phyloP scores from a whole-genome alignment of 2,888 invertebrate genomes.

The Trachelus iudaicus region DNA sequence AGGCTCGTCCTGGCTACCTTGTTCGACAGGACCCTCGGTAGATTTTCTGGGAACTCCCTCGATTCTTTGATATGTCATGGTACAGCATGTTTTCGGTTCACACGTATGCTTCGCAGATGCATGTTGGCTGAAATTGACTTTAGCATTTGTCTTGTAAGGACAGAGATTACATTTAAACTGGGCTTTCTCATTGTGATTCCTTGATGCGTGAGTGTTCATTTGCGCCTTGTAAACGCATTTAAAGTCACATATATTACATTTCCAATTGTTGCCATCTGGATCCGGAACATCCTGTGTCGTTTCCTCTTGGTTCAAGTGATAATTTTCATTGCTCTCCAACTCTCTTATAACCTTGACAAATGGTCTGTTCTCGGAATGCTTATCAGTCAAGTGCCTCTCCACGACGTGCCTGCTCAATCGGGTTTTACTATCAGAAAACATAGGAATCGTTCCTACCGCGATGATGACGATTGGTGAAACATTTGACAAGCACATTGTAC shows the following conservation, averaged over 20 bases:
- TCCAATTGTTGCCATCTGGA: constrained; percentile 73
- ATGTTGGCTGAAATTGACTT: constrained; percentile 72
- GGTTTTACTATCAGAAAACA: constrained; percentile 43
- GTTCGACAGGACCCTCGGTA: constrained; percentile 45
- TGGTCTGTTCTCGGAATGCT: constrained; percentile 69
- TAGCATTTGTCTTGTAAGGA: constrained; percentile 69
- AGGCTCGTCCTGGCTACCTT: constrained; percentile 46
- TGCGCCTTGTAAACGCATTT: constrained; percentile 72
- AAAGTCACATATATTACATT: constrained; percentile 76
- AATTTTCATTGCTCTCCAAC: constrained; percentile 56
- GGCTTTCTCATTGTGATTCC: constrained; percentile 73
- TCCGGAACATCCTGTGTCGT: constrained; percentile 45
- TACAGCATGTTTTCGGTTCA: constrained; percentile 51
- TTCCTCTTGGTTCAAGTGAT: constrained; percentile 26
- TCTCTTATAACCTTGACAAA: constrained; percentile 67
- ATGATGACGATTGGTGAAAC: constrained; percentile 21
- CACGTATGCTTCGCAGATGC: constrained; percentile 71
- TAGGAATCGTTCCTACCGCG: constrained; percentile 26
- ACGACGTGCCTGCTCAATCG: constrained; percentile 67
- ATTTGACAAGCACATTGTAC: constrained; percentile 25
- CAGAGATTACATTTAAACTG: constrained; percentile 81
- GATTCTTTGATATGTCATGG: constrained; percentile 68
- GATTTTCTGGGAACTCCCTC: constrained; percentile 49
- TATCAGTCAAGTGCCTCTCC: constrained; percentile 75
- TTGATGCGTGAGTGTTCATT: constrained; percentile 71